Percentiles rank a stretch among this genome's conserved stretches.
Conservation (phyloP, 2,113 vertebrate species). For the Syngnathus scovelli region DNA sequence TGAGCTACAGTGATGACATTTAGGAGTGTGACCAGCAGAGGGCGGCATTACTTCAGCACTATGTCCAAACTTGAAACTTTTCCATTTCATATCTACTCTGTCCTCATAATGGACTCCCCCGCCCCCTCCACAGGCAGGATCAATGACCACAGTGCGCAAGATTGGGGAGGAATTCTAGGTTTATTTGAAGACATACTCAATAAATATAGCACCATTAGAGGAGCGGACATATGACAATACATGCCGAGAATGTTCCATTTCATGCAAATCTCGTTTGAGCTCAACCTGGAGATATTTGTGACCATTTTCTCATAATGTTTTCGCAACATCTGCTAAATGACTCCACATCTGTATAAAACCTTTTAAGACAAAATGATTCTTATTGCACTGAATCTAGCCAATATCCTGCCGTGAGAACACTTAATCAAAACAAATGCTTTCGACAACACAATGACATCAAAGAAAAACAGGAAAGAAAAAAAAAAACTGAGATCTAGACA, state of each 20-base stretch:
- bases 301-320: constrained; percentile 12
- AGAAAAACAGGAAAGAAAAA: background rate
- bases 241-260: background rate
- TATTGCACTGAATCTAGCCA: constrained; percentile 33
- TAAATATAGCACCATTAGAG: constrained; percentile 65
- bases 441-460: background rate
- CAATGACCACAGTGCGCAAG: background rate
- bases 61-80: too few relatives aligned
- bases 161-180: constrained; percentile 27
- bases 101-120: too few relatives aligned
- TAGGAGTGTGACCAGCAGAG: background rate
- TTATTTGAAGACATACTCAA: constrained; percentile 55
- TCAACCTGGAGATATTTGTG: constrained; percentile 10
- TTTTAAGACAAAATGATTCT: constrained; percentile 9
- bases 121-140: background rate
- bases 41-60: background rate
- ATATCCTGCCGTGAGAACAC: constrained; percentile 7
- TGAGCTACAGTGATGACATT: background rate
- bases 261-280: constrained; percentile 11
- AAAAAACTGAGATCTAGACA: background rate
- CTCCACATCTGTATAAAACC: constrained; percentile 40
- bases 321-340: constrained; percentile 28
- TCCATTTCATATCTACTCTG: too few relatives aligned
- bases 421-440: constrained; percentile 1
- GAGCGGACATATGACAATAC: constrained; percentile 11